Evolutionary conservation across 2,797 vertebrate genomes (phyloP), one percentile per base, ranked within the genome.

Genomic region (Oreochromis mossambicus): DNA sequence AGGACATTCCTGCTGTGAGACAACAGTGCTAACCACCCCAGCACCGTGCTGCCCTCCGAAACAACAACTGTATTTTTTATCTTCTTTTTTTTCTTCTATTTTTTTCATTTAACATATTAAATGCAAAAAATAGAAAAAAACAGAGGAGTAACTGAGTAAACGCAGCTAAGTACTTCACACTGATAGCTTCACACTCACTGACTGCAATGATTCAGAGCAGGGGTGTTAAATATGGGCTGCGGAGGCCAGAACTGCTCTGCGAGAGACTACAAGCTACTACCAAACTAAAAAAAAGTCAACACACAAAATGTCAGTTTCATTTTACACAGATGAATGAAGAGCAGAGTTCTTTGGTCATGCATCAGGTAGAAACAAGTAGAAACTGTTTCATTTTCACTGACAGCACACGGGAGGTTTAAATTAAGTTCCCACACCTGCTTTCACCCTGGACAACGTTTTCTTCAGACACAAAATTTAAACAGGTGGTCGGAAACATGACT

Each of bases 341-440:
- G 24, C 54, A 29, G 13, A 29, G 54, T 56, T 56, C 4, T 29
- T 56, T 56, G 54, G 54, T 29, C 24, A 56, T 56, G 13, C 24
- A 0, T 56, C 54, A 29, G 54, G 13, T 29, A 56, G 54, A 56
- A 56, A 0, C 13, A 8, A 56, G 54, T 15, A 15, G 7, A 56
- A 56, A 56, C 24, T 29, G 54, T 55, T 55, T 55, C 24, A 5
- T 55, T 55, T 55, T 29, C 54, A 55, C 54, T 55, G 7, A 55
- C 54, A 55, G 54, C 24, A 55, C 54, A 32, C 32, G 32, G 32
- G 32, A 32, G 32, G 32, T 32, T 32, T 32, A 32, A 55, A 55
- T 55, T 55, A 55, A 55, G 54, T 55, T 55, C 54, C 24, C 54
- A 55, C 24, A 26, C 54, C 54, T 55, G 54, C 54, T 15, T 55